These are phyloP conservation scores for Poecilobothrus nobilitatus DNA, from an alignment of 2,888 invertebrate species.

Conservation along the genomic window DNA sequence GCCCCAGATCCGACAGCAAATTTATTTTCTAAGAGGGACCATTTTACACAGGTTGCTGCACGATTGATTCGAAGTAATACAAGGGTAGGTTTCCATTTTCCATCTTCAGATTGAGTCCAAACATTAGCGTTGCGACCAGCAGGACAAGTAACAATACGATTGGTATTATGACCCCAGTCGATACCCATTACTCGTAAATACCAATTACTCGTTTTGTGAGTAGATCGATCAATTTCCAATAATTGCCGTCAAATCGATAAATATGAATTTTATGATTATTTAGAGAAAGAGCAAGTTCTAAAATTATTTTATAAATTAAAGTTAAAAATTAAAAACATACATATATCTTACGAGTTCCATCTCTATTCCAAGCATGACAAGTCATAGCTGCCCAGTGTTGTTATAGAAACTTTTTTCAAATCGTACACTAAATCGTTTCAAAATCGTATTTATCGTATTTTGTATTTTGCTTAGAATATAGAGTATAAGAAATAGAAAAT, in stretches of 20 bases:
- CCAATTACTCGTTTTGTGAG: conserved; percentile 94
- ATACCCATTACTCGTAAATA: conserved; percentile 94
- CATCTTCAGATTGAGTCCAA: conserved; percentile 83
- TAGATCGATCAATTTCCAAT: conserved; percentile 78
- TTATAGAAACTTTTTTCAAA: too few species aligned
- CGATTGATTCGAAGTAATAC: conserved; percentile 91
- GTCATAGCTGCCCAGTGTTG: conserved; percentile 90
- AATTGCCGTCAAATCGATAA: conserved; percentile 67
- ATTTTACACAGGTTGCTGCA: conserved; percentile 97
- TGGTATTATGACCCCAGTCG: conserved; percentile 97
- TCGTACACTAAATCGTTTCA: too few species aligned
- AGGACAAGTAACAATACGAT: conserved; percentile 95
- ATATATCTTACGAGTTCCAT: conserved; percentile 75
- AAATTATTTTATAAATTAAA: conserved; percentile 10
- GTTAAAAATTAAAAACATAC: neutral
- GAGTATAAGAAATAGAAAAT: too few species aligned
- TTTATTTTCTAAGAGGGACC: conserved; percentile 98
- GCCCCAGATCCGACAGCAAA: conserved; percentile 99
- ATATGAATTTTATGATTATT: conserved; percentile 95
- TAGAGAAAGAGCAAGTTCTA: conserved; percentile 91
- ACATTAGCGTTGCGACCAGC: conserved; percentile 98
- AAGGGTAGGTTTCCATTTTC: conserved; percentile 93
- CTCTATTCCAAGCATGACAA: conserved; percentile 96
- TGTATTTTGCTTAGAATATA: too few species aligned
- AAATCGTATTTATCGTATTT: too few species aligned